Conservation (phyloP, 2,797 vertebrate species). For the Sciurus carolinensis region DNA sequence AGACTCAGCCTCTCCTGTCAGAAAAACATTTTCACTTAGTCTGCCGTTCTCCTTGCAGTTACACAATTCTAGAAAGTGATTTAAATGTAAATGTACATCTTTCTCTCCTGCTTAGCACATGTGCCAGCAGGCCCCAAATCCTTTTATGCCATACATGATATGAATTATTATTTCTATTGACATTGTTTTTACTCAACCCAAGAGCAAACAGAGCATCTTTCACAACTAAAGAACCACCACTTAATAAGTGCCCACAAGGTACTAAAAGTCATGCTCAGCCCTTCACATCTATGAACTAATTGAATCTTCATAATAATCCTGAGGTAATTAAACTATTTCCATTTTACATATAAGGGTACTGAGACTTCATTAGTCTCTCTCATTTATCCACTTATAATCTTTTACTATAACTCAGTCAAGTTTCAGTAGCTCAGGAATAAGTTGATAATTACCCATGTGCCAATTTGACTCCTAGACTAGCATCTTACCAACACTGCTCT, state of each 20-base stretch:
- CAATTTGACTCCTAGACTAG: background rate
- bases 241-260: background rate
- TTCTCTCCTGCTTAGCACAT: background rate
- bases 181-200: background rate
- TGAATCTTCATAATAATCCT: background rate
- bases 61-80: background rate
- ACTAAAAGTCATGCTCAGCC: background rate
- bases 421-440: background rate
- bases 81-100: constrained; percentile 24
- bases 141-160: background rate
- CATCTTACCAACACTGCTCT: background rate
- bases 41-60: background rate
- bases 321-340: background rate
- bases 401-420: background rate
- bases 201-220: constrained; percentile 9
- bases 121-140: background rate
- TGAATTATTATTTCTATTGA: constrained; percentile 4
- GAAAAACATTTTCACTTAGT: background rate
- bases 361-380: background rate
- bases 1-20: background rate
- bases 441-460: background rate
- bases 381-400: background rate
- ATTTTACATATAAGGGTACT: constrained; percentile 8
- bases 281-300: background rate
- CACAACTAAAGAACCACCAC: background rate